Evolutionary conservation across 2,797 vertebrate species (phyloP), one percentile per base, ranked within the genome.

Genomic region (Muscicapa striata): DNA sequence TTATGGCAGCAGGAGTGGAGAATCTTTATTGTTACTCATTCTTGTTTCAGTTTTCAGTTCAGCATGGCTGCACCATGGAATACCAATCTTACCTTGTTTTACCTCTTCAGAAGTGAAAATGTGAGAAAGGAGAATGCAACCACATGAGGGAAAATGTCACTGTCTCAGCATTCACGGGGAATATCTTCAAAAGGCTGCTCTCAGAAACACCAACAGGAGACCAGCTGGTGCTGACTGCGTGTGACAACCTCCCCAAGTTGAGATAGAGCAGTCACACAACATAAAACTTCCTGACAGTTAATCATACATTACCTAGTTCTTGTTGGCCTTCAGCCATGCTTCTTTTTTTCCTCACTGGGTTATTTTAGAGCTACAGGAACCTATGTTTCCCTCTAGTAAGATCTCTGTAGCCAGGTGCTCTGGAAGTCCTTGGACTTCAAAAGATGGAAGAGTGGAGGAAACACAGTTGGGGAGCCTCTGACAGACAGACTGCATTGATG

Each of bases 361-460:
- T 94, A 78, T 90, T 95, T 94, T 92, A 79, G 48, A 55, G 40
- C 62, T 72, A 29, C 27, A 82, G 70, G 59, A 93, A 48, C 40
- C 18, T 45, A 17, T 52, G 14, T 68, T 94, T 92, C 43, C 22
- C 41, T 63, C 57, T 89, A 67, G 58, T 40, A 40, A 51, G 59
- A 51, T 63, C 29, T 70, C 40, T 81, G 34, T 36, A 72, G 20
- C 34, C 54, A 81, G 36, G 69, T 88, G 12, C 29, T 80, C 54
- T 86, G 63, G 15, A 69, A 88, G 34, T 46, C 19, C n/a, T 36
- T 36, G 34, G 8, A n/a, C 20, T 43, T 87, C 54, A 72, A 78
- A 90, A 64, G 49, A 12, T 36, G 10, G 45, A 62, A 90, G 17
- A 54, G 22, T 34, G 59, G 63, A 75, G 10, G 19, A 82, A 81